Evolutionary conservation across 2,888 invertebrate species (phyloP).

Genomic region (Dolichopus griseipennis): DNA sequence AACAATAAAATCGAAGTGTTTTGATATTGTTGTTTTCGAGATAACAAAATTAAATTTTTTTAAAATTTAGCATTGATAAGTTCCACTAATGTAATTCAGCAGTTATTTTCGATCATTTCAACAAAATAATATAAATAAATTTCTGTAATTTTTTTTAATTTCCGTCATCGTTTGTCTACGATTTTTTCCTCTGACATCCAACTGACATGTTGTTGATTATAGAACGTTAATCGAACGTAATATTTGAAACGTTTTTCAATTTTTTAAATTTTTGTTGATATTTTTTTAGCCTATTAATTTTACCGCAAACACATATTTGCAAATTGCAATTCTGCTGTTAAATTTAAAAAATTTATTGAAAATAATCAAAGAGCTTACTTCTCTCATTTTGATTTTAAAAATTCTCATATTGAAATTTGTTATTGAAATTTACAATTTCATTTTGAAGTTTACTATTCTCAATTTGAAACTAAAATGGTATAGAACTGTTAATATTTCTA

Average conservation of each 20-base stretch:
- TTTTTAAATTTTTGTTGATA: background rate
- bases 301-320: too few species aligned
- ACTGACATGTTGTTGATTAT: conserved; percentile 12
- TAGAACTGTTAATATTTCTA: too few species aligned
- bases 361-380: too few species aligned
- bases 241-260: conserved; percentile 2
- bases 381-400: too few species aligned
- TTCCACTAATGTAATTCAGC: too few species aligned
- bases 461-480: background rate
- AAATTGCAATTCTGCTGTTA: too few species aligned
- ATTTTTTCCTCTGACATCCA: conserved; percentile 10
- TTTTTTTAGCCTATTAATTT: background rate
- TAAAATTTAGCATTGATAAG: too few species aligned
- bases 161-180: conserved; percentile 9
- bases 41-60: too few species aligned
- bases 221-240: conserved; percentile 9
- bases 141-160: background rate
- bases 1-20: too few species aligned
- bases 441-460: conserved; percentile 8
- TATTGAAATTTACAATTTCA: conserved; percentile 7
- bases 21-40: too few species aligned
- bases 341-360: too few species aligned
- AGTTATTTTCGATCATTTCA: too few species aligned
- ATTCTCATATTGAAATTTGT: conserved; percentile 5
- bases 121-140: conserved; percentile 8